A percentile compares a stretch with the other conserved stretches of the same genome.
Conservation (phyloP, 64 coral and sea anemone species). For the Montipora efflorescens region DNA sequence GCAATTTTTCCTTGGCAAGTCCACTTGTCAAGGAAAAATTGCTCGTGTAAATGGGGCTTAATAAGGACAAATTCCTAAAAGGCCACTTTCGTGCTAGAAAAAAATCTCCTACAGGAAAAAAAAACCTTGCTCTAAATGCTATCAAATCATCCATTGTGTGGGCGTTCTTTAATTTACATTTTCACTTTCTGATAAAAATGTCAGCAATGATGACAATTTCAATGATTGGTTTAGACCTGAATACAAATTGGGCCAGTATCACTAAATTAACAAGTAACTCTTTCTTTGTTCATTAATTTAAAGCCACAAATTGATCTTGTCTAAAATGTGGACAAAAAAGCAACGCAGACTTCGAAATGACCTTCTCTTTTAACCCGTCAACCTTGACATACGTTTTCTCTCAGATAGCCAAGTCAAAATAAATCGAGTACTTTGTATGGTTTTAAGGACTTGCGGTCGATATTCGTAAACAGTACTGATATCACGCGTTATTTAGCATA, state of each 20-base stretch:
- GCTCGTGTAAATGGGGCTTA: neutral
- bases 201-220: neutral
- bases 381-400: too few species aligned
- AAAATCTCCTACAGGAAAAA: neutral
- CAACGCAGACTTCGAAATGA: too few species aligned
- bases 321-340: neutral
- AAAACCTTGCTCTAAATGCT: too few species aligned
- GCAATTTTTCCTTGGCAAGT: too few species aligned
- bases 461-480: too few species aligned
- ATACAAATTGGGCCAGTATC: neutral
- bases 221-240: neutral
- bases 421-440: too few species aligned
- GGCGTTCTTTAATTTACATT: neutral
- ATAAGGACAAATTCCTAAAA: neutral
- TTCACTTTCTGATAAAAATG: neutral
- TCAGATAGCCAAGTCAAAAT: too few species aligned
- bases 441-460: too few species aligned
- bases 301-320: conserved; percentile 24
- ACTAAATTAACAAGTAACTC: neutral
- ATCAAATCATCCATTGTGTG: too few species aligned
- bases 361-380: too few species aligned
- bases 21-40: neutral
- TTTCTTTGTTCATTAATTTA: conserved; percentile 5
- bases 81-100: too few species aligned
- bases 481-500: too few species aligned